Evolutionary conservation across 2,797 vertebrate genomes (phyloP).

Genomic region (Salmo trutta): DNA sequence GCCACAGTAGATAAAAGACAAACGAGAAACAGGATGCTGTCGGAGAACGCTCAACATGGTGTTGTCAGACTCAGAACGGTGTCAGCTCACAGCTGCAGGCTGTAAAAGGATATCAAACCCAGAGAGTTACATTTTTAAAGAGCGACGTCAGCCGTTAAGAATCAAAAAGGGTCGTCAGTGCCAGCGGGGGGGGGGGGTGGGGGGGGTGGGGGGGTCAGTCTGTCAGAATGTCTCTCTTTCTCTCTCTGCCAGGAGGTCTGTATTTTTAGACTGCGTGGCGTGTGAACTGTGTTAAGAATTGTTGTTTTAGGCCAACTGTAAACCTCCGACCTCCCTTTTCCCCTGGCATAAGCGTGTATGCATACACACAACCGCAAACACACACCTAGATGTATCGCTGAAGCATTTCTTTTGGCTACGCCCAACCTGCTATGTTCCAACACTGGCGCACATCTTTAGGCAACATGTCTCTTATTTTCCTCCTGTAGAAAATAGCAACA

Average conservation of each 20-base stretch:
- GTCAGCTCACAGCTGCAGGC: slow-evolving; percentile 6
- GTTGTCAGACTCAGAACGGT: background rate
- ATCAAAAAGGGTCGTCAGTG: slow-evolving; percentile 19
- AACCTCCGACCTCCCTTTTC: slow-evolving; percentile 20
- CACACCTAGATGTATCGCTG: background rate
- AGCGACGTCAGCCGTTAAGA: slow-evolving; percentile 48
- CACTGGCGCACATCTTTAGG: background rate
- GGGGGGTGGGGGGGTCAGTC: background rate
- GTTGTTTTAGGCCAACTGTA: slow-evolving; percentile 17
- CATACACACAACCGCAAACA: background rate
- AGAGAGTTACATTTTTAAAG: slow-evolving; percentile 25
- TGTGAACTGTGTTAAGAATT: slow-evolving; percentile 21
- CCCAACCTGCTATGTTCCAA: background rate
- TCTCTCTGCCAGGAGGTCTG: slow-evolving; percentile 16
- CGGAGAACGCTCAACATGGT: background rate
- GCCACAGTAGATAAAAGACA: background rate
- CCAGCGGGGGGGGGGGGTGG: background rate
- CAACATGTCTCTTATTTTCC: too few relatives aligned
- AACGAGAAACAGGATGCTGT: background rate
- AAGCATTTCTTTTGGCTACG: slow-evolving; percentile 7
- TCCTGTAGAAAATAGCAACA: too few relatives aligned
- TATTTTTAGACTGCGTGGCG: slow-evolving; percentile 32
- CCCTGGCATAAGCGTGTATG: slow-evolving; percentile 7
- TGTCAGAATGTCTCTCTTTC: slow-evolving; percentile 9
- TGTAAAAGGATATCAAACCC: slow-evolving; percentile 52